phyloP scores from a whole-genome alignment of 2,888 invertebrate genomes.

The Tipula confusa region DNA sequence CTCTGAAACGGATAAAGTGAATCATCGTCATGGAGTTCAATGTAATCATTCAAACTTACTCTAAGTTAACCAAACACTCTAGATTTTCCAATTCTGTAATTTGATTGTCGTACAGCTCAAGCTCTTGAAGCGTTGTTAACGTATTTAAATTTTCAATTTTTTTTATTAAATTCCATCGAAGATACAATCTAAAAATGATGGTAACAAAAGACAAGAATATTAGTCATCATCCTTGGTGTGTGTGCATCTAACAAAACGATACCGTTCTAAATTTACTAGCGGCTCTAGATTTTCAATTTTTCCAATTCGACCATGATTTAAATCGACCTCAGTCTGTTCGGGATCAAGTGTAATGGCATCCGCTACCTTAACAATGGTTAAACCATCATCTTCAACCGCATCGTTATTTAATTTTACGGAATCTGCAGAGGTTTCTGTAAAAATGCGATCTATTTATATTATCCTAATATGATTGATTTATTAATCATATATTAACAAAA shows the following conservation, averaged over 20 bases:
- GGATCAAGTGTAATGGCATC: conserved; percentile 47
- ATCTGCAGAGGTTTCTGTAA: not conserved
- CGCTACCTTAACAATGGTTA: conserved; percentile 42
- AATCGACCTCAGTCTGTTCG: conserved; percentile 59
- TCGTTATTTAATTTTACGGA: not conserved
- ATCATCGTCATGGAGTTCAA: too few species aligned
- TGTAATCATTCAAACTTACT: conserved; percentile 58
- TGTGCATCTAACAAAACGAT: conserved; percentile 34
- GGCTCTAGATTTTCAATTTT: conserved; percentile 81
- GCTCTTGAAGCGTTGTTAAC: conserved; percentile 71
- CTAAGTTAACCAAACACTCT: conserved; percentile 77
- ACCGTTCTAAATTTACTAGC: conserved; percentile 66
- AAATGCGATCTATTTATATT: not conserved
- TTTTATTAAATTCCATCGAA: conserved; percentile 93
- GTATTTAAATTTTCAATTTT: conserved; percentile 84
- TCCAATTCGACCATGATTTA: conserved; percentile 83
- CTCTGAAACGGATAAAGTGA: too few species aligned
- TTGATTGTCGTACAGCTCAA: conserved; percentile 97
- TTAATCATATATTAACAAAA: too few species aligned
- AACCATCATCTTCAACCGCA: conserved; percentile 30
- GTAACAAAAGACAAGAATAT: not conserved
- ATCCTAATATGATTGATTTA: not conserved
- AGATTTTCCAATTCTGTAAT: conserved; percentile 88
- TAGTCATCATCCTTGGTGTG: not conserved
- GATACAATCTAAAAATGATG: conserved; percentile 58